Evolutionary conservation across 2,797 vertebrate genomes (phyloP).

Genomic region (Chaetophractus vellerosus): DNA sequence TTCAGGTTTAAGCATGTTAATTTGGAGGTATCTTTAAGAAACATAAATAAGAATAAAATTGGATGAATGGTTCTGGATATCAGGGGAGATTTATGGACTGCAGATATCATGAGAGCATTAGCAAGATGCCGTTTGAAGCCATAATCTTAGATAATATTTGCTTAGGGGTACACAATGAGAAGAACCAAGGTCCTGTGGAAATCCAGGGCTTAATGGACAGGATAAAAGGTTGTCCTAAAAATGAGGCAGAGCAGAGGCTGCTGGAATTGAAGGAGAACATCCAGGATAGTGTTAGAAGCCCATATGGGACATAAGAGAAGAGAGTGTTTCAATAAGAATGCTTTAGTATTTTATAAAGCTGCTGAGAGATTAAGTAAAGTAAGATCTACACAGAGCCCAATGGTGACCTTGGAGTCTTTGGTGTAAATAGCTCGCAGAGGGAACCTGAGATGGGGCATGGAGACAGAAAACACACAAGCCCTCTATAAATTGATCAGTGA

Average conservation of each 20-base stretch:
- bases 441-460: background rate
- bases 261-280: background rate
- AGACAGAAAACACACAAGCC: background rate
- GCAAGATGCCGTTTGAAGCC: background rate
- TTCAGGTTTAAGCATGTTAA: background rate
- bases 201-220: background rate
- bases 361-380: background rate
- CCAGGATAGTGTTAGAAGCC: background rate
- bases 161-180: background rate
- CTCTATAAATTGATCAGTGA: background rate
- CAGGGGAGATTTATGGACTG: background rate
- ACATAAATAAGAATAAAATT: background rate
- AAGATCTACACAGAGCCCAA: background rate
- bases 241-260: background rate
- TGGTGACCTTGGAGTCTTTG: background rate
- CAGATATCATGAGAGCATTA: fast-evolving
- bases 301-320: background rate
- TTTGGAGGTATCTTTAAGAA: background rate
- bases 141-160: background rate
- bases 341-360: background rate
- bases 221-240: background rate
- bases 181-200: background rate
- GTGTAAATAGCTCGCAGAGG: background rate
- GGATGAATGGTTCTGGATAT: background rate
- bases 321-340: background rate